Evolutionary conservation across 1,140 invertebrate genomes (phyloP).

Genomic region (Pararge aegeria): DNA sequence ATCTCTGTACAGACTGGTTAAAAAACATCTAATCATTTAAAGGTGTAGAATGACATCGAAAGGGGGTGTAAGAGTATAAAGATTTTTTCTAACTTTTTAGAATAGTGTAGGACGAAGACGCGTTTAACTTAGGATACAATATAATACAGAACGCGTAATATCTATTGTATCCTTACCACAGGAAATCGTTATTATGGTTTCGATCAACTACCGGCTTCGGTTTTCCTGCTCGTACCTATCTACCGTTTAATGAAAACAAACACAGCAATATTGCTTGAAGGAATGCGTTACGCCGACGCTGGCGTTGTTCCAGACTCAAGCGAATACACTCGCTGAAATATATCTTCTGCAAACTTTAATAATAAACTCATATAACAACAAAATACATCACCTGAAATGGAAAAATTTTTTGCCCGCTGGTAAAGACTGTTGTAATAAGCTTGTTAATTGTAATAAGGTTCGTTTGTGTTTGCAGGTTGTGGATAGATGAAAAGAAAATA

Average conservation of each 20-base stretch:
- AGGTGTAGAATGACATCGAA: too few relatives aligned
- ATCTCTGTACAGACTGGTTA: too few relatives aligned
- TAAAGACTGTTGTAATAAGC: too few relatives aligned
- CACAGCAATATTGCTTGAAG: background rate
- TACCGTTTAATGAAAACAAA: slow-evolving; percentile 8
- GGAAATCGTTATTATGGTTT: background rate
- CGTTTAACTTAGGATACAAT: too few relatives aligned
- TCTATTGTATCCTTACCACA: background rate
- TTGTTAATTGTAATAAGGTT: too few relatives aligned
- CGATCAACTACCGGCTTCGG: background rate
- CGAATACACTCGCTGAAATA: background rate
- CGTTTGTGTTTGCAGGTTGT: too few relatives aligned
- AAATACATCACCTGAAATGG: background rate
- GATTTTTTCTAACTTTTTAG: too few relatives aligned
- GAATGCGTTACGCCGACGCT: background rate
- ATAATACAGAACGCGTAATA: too few relatives aligned
- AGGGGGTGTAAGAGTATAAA: too few relatives aligned
- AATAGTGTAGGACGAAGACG: too few relatives aligned
- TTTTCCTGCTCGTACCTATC: background rate
- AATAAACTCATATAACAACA: background rate
- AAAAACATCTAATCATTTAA: too few relatives aligned
- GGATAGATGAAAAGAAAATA: too few relatives aligned
- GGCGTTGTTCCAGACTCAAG: background rate
- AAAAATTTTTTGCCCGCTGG: background rate
- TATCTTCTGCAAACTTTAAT: slow-evolving; percentile 4